phyloP scores from a whole-genome alignment of 2,888 invertebrate species.

The Cataglyphis altisquamis region DNA sequence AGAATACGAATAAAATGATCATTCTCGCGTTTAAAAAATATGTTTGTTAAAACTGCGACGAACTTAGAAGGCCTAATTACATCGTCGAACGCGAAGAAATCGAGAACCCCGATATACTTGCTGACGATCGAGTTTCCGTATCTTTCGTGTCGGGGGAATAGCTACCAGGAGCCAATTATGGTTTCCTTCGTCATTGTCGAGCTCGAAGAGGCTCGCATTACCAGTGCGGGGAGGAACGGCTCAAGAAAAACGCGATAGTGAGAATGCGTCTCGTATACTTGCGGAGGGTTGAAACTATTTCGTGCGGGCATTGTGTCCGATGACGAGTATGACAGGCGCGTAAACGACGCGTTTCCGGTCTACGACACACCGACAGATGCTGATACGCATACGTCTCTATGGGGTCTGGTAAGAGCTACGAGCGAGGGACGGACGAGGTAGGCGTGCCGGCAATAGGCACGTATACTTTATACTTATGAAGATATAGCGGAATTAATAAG shows the following conservation, averaged over 20 bases:
- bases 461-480: conserved; percentile 34
- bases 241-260: conserved; percentile 58
- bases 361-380: conserved; percentile 68
- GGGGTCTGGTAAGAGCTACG: conserved; percentile 15
- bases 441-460: conserved; percentile 59
- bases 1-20: conserved; percentile 4
- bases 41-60: conserved; percentile 3
- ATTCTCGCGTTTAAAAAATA: background rate
- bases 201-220: conserved; percentile 62
- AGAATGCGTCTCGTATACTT: conserved; percentile 49
- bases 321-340: conserved; percentile 67
- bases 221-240: conserved; percentile 50
- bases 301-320: conserved; percentile 58
- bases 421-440: conserved; percentile 58
- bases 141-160: conserved; percentile 58
- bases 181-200: conserved; percentile 67
- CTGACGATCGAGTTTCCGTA: conserved; percentile 57
- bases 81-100: conserved; percentile 39
- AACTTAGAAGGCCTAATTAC: conserved; percentile 45
- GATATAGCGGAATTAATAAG: conserved; percentile 44
- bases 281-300: conserved; percentile 63
- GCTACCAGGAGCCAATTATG: conserved; percentile 72
- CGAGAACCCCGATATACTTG: conserved; percentile 52
- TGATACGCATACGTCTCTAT: conserved; percentile 57
- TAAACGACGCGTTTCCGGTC: conserved; percentile 76